Base-by-base conservation (phyloP, 1,140 invertebrate genomes). In the Epicauta chinensis region DNA sequence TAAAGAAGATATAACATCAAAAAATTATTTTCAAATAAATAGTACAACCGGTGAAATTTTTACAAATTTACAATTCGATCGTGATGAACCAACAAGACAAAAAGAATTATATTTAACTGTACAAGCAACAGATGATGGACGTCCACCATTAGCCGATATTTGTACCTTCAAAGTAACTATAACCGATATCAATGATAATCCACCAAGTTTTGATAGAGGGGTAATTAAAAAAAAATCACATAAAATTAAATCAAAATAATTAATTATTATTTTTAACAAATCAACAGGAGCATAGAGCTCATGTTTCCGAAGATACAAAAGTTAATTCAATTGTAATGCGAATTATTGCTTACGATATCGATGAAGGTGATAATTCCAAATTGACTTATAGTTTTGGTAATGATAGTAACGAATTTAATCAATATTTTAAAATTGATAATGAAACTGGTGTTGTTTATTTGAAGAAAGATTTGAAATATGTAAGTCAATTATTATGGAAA, bases 161-260 rank as follows among this genome's bases (percentile, higher is more conserved):
- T 94, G 91, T 67, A 90, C 87, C 3, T 86, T 93, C 61, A 91
- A 88, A 76, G 84, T 94, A 17, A 83, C 82, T 40, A 87, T 93
- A 55, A 79, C 81, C 64, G 91, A 94, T 72, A 82, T 90, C 59
- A 94, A 94, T 72, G 91, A 94, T 67, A 93, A 93, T 63, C 69
- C 75, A 2, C 90, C 91, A 1, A 81, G 87, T 40, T 91, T 93
- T 71, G 90, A 93, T 65, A 89, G 89, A 86, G 81, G 49, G n/a
- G 63, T 62, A 58, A 51, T 23, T 23, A 23, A 5, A 23, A 23
- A 23, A 2, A 23, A 23, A 23, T 23, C 23, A 23, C 23, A 23
- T 23, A 23, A 23, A 23, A 23, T 23, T 23, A 23, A 5, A n/a
- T n/a, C n/a, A n/a, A n/a, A n/a, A n/a, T n/a, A n/a, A n/a, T n/a